Conservation (phyloP, 2,797 vertebrate genomes). For the Nothura maculosa region DNA sequence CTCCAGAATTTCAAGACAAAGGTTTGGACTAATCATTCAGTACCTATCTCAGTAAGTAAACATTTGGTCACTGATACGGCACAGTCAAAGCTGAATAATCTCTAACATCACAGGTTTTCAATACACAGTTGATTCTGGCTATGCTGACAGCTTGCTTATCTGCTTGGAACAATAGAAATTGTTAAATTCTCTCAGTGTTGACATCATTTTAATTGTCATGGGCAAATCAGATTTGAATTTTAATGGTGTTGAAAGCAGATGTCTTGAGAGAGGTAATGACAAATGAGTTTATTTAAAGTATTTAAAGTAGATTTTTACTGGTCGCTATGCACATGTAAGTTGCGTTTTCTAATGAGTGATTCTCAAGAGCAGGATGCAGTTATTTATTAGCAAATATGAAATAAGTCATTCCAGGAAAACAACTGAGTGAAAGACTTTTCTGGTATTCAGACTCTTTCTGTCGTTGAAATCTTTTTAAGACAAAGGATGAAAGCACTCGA, state of each 20-base stretch:
- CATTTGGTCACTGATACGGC: conserved; percentile 67
- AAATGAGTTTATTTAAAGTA: conserved; percentile 41
- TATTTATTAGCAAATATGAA: conserved; percentile 18
- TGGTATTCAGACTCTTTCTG: neutral
- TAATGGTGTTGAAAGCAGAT: conserved; percentile 39
- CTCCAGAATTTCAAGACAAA: conserved; percentile 35
- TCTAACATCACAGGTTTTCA: conserved; percentile 55
- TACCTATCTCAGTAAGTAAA: conserved; percentile 51
- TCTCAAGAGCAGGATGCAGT: conserved; percentile 17
- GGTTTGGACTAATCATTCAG: conserved; percentile 45
- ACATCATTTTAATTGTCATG: conserved; percentile 34
- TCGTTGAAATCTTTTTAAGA: conserved; percentile 7
- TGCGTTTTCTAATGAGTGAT: neutral
- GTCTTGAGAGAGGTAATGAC: conserved; percentile 27
- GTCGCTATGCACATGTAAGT: neutral
- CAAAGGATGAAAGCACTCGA: neutral
- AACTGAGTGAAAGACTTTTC: neutral
- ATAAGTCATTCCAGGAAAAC: neutral
- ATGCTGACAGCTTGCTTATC: conserved; percentile 39
- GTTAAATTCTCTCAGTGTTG: conserved; percentile 30
- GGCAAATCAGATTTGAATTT: conserved; percentile 45
- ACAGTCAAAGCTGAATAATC: conserved; percentile 67
- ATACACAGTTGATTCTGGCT: conserved; percentile 56
- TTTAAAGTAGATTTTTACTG: conserved; percentile 29
- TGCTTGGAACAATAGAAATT: conserved; percentile 52